These are phyloP conservation scores for Sesia bembeciformis DNA, from an alignment of 2,888 invertebrate species.

Conservation along the genomic window DNA sequence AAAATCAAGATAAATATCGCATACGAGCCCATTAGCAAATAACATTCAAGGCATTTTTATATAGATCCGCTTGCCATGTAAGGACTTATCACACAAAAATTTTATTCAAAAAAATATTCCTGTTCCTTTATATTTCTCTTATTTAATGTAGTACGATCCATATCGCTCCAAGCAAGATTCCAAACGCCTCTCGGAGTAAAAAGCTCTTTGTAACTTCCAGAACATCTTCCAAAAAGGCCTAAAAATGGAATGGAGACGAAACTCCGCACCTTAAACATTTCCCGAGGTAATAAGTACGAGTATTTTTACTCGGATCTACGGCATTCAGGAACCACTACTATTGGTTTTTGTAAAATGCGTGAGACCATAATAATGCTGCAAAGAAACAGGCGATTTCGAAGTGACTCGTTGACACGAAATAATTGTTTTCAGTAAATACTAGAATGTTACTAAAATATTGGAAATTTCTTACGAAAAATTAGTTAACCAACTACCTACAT, in stretches of 20 bases:
- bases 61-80: too few species aligned
- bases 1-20: too few species aligned
- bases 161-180: background rate
- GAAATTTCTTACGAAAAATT: too few species aligned
- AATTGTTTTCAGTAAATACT: too few species aligned
- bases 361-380: too few species aligned
- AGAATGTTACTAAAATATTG: too few species aligned
- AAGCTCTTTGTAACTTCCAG: conserved; percentile 1
- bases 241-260: conserved; percentile 29
- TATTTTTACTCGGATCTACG: conserved; percentile 25
- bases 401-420: too few species aligned
- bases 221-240: conserved; percentile 20
- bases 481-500: too few species aligned
- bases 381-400: too few species aligned
- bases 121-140: background rate
- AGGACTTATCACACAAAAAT: background rate
- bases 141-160: background rate
- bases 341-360: too few species aligned
- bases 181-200: conserved; percentile 1
- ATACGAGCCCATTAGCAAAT: too few species aligned
- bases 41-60: too few species aligned
- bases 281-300: conserved; percentile 32
- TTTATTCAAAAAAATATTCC: background rate
- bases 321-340: conserved; percentile 5
- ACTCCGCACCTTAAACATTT: conserved; percentile 28